phyloP scores from a whole-genome alignment of 2,113 vertebrate genomes.

The Cinclus mexicanus region DNA sequence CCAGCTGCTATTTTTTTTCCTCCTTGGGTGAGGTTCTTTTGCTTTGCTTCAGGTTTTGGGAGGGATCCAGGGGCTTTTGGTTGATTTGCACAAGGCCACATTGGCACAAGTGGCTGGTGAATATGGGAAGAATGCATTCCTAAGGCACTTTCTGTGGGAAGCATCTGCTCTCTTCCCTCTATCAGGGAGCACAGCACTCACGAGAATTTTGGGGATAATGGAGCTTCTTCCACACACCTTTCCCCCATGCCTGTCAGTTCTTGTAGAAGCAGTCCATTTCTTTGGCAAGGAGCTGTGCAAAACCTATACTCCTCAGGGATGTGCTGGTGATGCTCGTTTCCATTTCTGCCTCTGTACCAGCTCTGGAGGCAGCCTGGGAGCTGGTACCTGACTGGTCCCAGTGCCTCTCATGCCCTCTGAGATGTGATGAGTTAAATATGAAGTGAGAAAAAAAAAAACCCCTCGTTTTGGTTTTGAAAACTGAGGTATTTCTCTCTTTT shows the following conservation, averaged over 20 bases:
- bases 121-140: rapidly evolving
- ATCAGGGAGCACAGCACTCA: not conserved
- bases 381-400: not conserved
- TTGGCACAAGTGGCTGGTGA: not conserved
- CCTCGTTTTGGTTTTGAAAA: not conserved
- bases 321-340: not conserved
- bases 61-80: rapidly evolving
- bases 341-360: not conserved
- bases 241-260: not conserved
- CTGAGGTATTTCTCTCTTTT: not conserved
- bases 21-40: not conserved
- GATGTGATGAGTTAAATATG: not conserved
- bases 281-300: not conserved
- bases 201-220: not conserved
- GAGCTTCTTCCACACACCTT: not conserved
- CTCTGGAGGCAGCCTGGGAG: not conserved
- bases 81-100: not conserved
- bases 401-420: not conserved
- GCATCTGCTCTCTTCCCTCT: not conserved
- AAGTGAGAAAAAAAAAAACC: not conserved
- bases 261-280: not conserved
- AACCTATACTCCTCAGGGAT: not conserved
- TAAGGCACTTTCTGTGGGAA: not conserved
- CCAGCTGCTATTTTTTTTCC: not conserved
- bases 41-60: not conserved